These are phyloP conservation scores for Lasiommata megera DNA, from an alignment of 2,888 invertebrate species.

Conservation along the genomic window DNA sequence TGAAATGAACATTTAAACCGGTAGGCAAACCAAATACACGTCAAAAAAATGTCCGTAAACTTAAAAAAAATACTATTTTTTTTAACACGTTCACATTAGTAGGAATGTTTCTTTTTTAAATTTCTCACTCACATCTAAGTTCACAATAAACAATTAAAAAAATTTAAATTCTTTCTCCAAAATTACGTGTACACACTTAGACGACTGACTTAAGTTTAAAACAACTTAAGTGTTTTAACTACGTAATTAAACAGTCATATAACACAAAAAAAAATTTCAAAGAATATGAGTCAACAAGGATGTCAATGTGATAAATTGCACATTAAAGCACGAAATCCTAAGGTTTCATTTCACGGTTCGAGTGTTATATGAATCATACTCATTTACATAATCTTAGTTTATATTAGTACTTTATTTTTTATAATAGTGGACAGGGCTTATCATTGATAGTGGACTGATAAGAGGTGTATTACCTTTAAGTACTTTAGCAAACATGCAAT, in stretches of 20 bases:
- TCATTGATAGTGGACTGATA: slow-evolving; percentile 5
- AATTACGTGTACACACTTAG: not conserved
- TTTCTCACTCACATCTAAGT: not conserved
- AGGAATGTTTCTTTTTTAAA: not conserved
- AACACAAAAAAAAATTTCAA: slow-evolving; percentile 10
- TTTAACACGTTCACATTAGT: too few species aligned
- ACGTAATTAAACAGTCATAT: not conserved
- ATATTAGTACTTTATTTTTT: slow-evolving; percentile 6
- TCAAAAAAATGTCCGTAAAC: too few species aligned
- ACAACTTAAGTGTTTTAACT: not conserved
- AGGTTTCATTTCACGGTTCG: slow-evolving; percentile 24
- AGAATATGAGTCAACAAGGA: slow-evolving; percentile 20
- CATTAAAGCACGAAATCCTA: slow-evolving; percentile 18
- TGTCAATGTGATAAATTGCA: slow-evolving; percentile 21
- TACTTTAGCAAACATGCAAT: not conserved
- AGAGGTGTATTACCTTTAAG: slow-evolving; percentile 2
- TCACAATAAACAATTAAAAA: not conserved
- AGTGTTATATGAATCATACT: slow-evolving; percentile 26
- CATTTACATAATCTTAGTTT: slow-evolving; percentile 9
- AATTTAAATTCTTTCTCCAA: not conserved
- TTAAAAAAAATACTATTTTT: too few species aligned
- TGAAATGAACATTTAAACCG: too few species aligned
- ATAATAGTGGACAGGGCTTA: not conserved
- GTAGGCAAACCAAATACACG: too few species aligned
- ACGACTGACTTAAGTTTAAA: not conserved